Base-by-base conservation (phyloP, 2,797 vertebrate species). In the Sandelia bainsii region DNA sequence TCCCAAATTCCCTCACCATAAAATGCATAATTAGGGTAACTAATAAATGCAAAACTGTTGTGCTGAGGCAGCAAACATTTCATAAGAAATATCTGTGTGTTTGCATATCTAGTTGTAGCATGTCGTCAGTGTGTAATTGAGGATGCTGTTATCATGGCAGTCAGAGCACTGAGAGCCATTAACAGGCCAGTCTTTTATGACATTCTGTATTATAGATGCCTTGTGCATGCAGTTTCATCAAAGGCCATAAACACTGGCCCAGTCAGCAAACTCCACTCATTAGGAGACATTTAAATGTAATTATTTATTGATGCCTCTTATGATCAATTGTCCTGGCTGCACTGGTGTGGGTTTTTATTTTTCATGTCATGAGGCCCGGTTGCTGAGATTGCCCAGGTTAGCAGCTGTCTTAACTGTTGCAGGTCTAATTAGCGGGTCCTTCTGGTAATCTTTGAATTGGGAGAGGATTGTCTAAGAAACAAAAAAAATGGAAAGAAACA, bases 301-400 rank as follows among this genome's bases (percentile, higher is more conserved):
- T 95, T 95, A 95, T 94, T 95, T 96, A 95, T 95, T 94, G 91
- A 95, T 93, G 93, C 84, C 71, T 86, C 90, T 82, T 83, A 86
- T 92, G 94, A 94, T 94, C 94, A 92, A 91, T 94, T 84, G 87
- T 94, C 88, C 49, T 37, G 68, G 79, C 75, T 86, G 77, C 81
- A 69, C 80, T 54, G 34, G 42, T 82, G 79, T 79, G 78, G 79
- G 72, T 82, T 92, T 92, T 91, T 87, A 89, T 89, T 85, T 89
- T 93, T 84, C 75, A 56, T 72, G 50, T 77, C 68, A 57, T 60
- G 65, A 62, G 72, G 81, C 75, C 85, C 84, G 88, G 51, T 84
- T 22, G 34, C 73, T 73, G 79, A 82, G 87, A 89, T 91, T 86
- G 72, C 70, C 27, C 53, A 79, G 87, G 89, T 93, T 91, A 93